phyloP scores from a whole-genome alignment of 2,888 invertebrate genomes.

The Eulithis testata region DNA sequence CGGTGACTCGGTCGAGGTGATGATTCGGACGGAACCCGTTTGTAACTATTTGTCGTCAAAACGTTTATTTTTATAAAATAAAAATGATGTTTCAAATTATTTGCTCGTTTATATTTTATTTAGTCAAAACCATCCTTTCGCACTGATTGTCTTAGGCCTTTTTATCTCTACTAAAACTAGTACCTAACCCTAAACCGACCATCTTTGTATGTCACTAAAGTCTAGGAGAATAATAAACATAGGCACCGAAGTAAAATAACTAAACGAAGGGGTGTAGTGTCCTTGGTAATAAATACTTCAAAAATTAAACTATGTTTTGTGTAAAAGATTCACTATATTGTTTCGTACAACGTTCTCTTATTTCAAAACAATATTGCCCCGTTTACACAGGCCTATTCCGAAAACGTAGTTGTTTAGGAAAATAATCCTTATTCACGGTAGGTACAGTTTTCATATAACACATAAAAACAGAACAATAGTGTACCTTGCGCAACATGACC shows the following conservation, averaged over 20 bases:
- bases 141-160: no score
- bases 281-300: neutral
- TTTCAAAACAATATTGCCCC: constrained; percentile 77
- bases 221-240: no score
- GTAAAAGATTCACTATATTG: constrained; percentile 81
- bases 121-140: no score
- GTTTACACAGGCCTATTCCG: constrained; percentile 58
- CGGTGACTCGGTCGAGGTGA: constrained; percentile 70
- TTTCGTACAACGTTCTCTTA: constrained; percentile 70
- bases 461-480: constrained; percentile 21
- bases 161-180: no score
- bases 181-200: no score
- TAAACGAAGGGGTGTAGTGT: neutral
- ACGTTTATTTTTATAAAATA: constrained; percentile 86
- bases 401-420: constrained; percentile 45
- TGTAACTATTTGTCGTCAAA: constrained; percentile 85
- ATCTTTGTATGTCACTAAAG: no score
- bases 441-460: constrained; percentile 30
- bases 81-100: constrained; percentile 78
- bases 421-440: constrained; percentile 42
- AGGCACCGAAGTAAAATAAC: no score
- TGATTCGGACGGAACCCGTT: constrained; percentile 82
- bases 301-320: constrained; percentile 57
- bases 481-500: neutral
- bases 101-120: constrained; percentile 34